Evolutionary conservation across 1,140 invertebrate genomes (phyloP), one percentile per base, ranked within the genome.

Genomic region (Myzus persicae): DNA sequence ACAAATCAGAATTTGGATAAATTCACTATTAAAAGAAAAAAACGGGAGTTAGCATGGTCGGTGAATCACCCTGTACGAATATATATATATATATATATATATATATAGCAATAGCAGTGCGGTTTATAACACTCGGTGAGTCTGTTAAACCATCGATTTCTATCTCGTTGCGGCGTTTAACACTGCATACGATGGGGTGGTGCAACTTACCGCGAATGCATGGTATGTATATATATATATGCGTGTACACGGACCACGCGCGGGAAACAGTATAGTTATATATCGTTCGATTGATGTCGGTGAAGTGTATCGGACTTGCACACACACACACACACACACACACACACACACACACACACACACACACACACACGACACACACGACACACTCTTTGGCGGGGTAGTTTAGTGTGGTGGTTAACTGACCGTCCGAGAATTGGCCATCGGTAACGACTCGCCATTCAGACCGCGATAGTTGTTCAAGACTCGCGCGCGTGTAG

Each of bases 381-480:
- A 24, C 8, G 22, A 36, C 88, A 22, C 38, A 11, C 31, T 36
- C 46, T n/a, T 67, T 38, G 38, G 7, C 46, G 24, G 42, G 5
- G 31, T 40, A 67, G 38, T 76, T 76, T 76, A 42, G 67, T 11
- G 24, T n/a, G n/a, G 48, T 42, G 42, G 14, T 92, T 92, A 67
- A 92, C 42, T 38, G 91, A 44, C 40, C 91, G 76, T 44, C 44
- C 40, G 91, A 92, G 76, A 92, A 81, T 92, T 67, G 90, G 40
- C 90, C 59, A 38, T 81, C 91, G 44, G 91, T 92, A 92, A 92
- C 76, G 91, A 92, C 91, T 81, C 20, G n/a, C 91, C 91, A 92
- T 92, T 92, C 91, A 92, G 90, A 81, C 67, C 44, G n/a, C 31
- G 14, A 11, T 31, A 31, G 59, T 20, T 46, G 20, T 91, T 44